Conservation (phyloP, 2,113 vertebrate genomes). For the Junco hyemalis region DNA sequence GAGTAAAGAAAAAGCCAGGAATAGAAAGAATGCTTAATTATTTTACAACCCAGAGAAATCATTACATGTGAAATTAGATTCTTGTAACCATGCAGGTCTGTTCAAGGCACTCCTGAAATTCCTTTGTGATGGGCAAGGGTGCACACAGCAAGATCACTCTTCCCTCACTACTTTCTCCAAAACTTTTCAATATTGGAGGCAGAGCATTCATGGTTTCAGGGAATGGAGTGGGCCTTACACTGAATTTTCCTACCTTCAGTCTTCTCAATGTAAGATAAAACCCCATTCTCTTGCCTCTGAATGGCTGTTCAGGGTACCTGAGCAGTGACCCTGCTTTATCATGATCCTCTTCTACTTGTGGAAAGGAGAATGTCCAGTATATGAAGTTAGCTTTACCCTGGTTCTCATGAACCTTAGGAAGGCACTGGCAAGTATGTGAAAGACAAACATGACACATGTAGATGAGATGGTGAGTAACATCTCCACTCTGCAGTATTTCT, state of each 20-base stretch:
- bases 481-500: not conserved
- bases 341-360: not conserved
- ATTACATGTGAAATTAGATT: slow-evolving; percentile 49
- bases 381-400: not conserved
- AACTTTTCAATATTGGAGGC: not conserved
- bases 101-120: slow-evolving; percentile 33
- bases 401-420: not conserved
- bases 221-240: not conserved
- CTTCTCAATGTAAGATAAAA: not conserved
- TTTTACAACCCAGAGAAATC: slow-evolving; percentile 34
- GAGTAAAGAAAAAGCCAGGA: not conserved
- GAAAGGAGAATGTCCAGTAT: not conserved
- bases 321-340: not conserved
- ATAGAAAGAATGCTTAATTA: slow-evolving; percentile 49
- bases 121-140: not conserved
- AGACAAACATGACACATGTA: not conserved
- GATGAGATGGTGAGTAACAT: not conserved
- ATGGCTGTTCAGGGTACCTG: not conserved
- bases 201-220: not conserved
- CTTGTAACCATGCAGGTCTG: slow-evolving; percentile 1
- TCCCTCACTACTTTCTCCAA: not conserved
- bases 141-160: not conserved
- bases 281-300: not conserved
- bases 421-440: not conserved
- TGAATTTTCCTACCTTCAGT: not conserved